Conservation (phyloP, 2,797 vertebrate species). For the Ciconia nigra region DNA sequence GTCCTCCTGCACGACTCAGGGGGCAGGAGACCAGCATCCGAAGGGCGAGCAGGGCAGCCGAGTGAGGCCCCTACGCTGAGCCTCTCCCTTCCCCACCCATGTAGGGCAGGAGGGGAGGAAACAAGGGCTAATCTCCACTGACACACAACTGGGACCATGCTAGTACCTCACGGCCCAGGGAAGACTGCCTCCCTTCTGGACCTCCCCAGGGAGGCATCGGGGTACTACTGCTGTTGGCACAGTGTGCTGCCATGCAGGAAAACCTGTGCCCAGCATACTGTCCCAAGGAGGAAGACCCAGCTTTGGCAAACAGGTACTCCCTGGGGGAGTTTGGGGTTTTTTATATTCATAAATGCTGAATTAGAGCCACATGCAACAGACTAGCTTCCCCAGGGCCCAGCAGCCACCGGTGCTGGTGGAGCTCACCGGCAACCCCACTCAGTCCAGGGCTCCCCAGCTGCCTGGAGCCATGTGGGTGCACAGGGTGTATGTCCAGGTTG, state of each 20-base stretch:
- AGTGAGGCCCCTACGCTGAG: accelerated
- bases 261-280: accelerated
- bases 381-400: neutral
- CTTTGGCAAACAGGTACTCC: neutral
- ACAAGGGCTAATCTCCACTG: neutral
- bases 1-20: neutral
- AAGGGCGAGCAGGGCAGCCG: neutral
- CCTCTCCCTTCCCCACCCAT: neutral
- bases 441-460: accelerated
- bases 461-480: accelerated
- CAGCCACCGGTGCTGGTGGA: neutral
- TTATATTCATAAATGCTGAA: neutral
- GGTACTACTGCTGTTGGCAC: accelerated
- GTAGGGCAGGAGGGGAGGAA: neutral
- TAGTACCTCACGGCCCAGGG: neutral
- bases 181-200: neutral
- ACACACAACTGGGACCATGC: accelerated
- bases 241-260: neutral
- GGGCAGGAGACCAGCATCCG: neutral
- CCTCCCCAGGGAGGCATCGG: accelerated
- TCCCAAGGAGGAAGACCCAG: neutral
- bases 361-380: neutral
- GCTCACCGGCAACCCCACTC: accelerated
- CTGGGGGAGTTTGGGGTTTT: neutral
- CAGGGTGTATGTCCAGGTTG: neutral